phyloP scores from a whole-genome alignment of 1,140 invertebrate genomes.

The Pseudomyrmex concolor region DNA sequence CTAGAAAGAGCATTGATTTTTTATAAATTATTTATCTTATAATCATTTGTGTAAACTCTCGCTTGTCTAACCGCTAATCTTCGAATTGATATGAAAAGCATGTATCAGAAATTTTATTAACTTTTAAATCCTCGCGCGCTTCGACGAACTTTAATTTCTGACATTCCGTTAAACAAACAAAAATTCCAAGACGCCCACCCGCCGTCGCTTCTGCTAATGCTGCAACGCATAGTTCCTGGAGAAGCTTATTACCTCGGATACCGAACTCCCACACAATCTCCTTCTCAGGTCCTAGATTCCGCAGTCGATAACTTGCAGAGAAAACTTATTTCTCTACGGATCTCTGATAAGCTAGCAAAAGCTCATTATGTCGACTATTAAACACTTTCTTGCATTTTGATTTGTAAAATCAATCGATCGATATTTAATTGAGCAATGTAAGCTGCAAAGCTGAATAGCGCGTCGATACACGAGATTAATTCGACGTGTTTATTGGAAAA shows the following conservation, averaged over 20 bases:
- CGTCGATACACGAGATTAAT: conserved; percentile 6
- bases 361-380: conserved; percentile 36
- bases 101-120: conserved; percentile 26
- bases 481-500: not conserved
- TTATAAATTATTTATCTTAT: not conserved
- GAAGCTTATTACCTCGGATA: conserved; percentile 48
- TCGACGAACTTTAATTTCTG: conserved; percentile 39
- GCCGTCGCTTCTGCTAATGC: not conserved
- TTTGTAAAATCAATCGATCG: not conserved
- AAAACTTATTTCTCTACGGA: conserved; percentile 41
- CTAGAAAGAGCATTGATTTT: too few relatives aligned
- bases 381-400: conserved; percentile 10
- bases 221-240: conserved; percentile 32
- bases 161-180: conserved; percentile 14
- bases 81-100: conserved; percentile 5
- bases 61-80: not conserved
- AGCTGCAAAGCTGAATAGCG: not conserved
- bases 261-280: conserved; percentile 39
- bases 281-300: conserved; percentile 43
- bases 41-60: not conserved
- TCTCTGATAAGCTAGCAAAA: conserved; percentile 22
- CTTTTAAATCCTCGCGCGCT: conserved; percentile 32
- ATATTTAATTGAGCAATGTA: conserved; percentile 29
- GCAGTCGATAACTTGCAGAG: conserved; percentile 27
- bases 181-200: conserved; percentile 33